phyloP scores from a whole-genome alignment of 2,888 invertebrate genomes.

The Trilocha varians region DNA sequence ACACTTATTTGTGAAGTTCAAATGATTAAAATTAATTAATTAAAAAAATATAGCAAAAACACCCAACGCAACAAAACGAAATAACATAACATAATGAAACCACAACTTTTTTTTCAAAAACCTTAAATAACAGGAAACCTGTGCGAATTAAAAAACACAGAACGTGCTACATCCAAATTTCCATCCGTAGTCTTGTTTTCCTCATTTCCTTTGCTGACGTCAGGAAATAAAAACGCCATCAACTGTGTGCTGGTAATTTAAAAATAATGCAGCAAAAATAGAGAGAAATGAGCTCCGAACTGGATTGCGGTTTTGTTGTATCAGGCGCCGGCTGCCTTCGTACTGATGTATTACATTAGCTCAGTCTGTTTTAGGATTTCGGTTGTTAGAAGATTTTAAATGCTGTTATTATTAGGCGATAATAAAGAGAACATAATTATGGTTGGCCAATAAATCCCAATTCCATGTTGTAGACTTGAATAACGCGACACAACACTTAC shows the following conservation, averaged over 20 bases:
- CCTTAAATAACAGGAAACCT: conserved; percentile 17
- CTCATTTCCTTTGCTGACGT: conserved; percentile 53
- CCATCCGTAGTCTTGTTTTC: conserved; percentile 49
- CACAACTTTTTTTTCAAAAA: too few species aligned
- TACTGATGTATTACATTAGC: neutral
- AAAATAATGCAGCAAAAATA: conserved; percentile 65
- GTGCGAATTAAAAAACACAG: conserved; percentile 16
- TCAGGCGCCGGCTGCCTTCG: conserved; percentile 29
- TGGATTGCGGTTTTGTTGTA: conserved; percentile 45
- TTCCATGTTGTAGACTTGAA: too few species aligned
- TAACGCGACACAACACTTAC: too few species aligned
- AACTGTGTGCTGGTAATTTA: conserved; percentile 60
- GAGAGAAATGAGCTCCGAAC: conserved; percentile 47
- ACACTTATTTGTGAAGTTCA: too few species aligned
- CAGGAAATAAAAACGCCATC: conserved; percentile 68
- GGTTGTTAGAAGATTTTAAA: too few species aligned
- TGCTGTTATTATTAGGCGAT: too few species aligned
- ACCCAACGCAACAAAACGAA: too few species aligned
- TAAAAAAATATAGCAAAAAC: too few species aligned
- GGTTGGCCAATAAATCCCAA: too few species aligned
- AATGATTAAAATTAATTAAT: too few species aligned
- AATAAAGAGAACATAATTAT: too few species aligned
- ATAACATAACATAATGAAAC: too few species aligned
- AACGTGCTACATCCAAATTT: conserved; percentile 42
- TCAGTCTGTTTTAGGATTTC: neutral